These are phyloP conservation scores for Columba guinea DNA, from an alignment of 2,797 vertebrate genomes.

Conservation along the genomic window DNA sequence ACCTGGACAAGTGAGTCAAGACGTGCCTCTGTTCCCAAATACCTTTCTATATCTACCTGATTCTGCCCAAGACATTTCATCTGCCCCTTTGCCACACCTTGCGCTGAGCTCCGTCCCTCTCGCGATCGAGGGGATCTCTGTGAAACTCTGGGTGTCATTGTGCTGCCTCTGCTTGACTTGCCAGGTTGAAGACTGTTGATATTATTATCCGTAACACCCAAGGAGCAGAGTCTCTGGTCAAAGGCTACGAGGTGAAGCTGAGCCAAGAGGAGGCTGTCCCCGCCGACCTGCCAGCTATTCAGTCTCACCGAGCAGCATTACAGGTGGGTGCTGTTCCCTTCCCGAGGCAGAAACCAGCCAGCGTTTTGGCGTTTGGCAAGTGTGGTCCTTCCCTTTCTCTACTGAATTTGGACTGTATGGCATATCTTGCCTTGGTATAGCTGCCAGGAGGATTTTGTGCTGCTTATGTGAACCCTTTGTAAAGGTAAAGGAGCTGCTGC, in stretches of 20 bases:
- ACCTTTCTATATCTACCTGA: fast-evolving
- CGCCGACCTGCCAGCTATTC: conserved; percentile 84
- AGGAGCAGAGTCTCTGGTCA: conserved; percentile 88
- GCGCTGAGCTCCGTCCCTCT: not conserved
- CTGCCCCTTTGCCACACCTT: not conserved
- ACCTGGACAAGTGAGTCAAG: conserved; percentile 90
- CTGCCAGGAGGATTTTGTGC: not conserved
- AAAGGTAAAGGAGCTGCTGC: not conserved
- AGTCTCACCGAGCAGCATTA: conserved; percentile 79
- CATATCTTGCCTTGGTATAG: fast-evolving
- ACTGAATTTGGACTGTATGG: not conserved
- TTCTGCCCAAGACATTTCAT: not conserved
- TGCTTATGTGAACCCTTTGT: not conserved
- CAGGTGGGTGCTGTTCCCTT: conserved; percentile 74
- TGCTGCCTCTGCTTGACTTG: not conserved
- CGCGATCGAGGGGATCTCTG: fast-evolving
- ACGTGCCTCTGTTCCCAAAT: not conserved
- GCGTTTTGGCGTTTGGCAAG: fast-evolving
- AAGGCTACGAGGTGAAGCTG: conserved; percentile 88
- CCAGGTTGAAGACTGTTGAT: conserved; percentile 91
- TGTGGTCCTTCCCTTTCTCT: not conserved
- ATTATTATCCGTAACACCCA: conserved; percentile 85
- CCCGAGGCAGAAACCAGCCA: not conserved
- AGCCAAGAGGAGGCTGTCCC: conserved; percentile 94
- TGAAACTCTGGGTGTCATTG: fast-evolving